A percentile compares a stretch with the other conserved stretches of the same genome.
Conservation (phyloP, 2,113 vertebrate species). For the Pungitius pungitius region DNA sequence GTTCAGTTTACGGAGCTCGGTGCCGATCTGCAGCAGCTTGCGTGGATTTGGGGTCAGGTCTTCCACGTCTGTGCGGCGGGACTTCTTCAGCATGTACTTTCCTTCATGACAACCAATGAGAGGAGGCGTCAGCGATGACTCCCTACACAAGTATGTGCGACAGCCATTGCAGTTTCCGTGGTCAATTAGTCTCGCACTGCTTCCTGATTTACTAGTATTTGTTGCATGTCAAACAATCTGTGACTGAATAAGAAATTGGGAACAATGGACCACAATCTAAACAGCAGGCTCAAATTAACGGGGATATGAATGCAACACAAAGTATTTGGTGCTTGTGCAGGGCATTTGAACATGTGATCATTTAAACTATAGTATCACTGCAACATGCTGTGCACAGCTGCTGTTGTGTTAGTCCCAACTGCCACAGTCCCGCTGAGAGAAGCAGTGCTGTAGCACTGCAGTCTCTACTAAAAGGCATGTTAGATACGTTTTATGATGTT, state of each 20-base stretch:
- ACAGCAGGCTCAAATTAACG: not conserved
- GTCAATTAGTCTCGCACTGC: not conserved
- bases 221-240: not conserved
- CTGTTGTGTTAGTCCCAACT: conserved; percentile 8
- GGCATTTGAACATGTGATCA: conserved; percentile 1
- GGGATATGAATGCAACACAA: not conserved
- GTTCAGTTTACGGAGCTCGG: conserved; percentile 94
- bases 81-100: conserved; percentile 96
- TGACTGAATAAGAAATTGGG: not conserved
- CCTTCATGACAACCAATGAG: conserved; percentile 71
- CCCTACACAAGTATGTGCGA: not conserved
- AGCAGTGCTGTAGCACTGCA: not conserved
- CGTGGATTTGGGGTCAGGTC: conserved; percentile 97
- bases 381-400: conserved; percentile 12
- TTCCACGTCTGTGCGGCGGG: conserved; percentile 96
- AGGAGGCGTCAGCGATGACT: conserved; percentile 3
- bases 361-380: not conserved
- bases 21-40: conserved; percentile 96
- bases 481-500: not conserved
- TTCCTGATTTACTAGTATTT: not conserved
- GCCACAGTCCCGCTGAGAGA: not conserved
- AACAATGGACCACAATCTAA: not conserved
- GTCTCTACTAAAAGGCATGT: not conserved
- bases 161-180: not conserved
- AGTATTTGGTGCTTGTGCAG: not conserved